Conservation (phyloP, 2,797 vertebrate genomes). For the Halcyon leucocephala region DNA sequence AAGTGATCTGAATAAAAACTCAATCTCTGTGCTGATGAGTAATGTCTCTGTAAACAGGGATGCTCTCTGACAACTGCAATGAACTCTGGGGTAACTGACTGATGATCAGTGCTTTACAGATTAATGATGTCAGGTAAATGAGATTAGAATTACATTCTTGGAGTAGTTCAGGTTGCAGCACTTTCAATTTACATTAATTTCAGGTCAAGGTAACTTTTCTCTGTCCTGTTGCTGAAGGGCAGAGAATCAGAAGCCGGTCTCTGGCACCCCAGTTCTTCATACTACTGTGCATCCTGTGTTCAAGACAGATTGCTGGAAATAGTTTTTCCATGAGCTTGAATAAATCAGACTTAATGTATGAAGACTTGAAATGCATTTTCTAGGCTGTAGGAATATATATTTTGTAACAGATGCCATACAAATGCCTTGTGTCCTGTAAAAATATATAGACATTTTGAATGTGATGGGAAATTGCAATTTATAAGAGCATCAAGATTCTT, state of each 20-base stretch:
- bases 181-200: conserved; percentile 38
- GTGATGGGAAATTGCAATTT: conserved; percentile 64
- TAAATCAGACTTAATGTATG: conserved; percentile 62
- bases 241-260: background rate
- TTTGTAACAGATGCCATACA: conserved; percentile 68
- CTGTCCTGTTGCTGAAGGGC: background rate
- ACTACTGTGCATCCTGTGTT: background rate
- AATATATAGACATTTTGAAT: conserved; percentile 68
- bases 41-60: background rate
- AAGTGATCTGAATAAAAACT: background rate
- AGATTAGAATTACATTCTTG: conserved; percentile 1
- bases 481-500: conserved; percentile 64
- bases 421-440: conserved; percentile 70
- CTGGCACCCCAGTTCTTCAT: background rate
- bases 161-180: background rate
- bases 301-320: conserved; percentile 49
- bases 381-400: conserved; percentile 53
- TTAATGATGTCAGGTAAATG: conserved; percentile 38
- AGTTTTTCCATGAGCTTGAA: conserved; percentile 42
- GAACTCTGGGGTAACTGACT: background rate
- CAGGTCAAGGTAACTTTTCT: conserved; percentile 10
- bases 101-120: conserved; percentile 7
- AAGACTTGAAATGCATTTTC: conserved; percentile 60
- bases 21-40: background rate
- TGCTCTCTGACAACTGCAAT: background rate